Evolutionary conservation across 2,888 invertebrate genomes (phyloP), one percentile per base, ranked within the genome.

Genomic region (Lycaena phlaeas): DNA sequence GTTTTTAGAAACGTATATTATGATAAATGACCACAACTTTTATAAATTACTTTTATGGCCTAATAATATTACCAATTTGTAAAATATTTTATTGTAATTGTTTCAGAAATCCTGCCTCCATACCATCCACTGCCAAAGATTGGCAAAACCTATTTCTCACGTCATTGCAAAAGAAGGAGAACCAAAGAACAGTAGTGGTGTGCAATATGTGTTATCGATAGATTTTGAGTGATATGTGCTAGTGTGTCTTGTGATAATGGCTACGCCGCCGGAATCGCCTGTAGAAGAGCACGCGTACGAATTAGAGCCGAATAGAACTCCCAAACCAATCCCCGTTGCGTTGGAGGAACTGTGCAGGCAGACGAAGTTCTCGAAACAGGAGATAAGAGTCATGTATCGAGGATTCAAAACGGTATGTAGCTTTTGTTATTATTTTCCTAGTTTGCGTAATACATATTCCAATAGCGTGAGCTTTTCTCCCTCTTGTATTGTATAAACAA

Each of bases 361-460:
- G 74, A 97, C 97, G 41, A 97, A 97, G 79, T 98, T 98, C 85
- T 93, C 96, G 37, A 89, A 95, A 61, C 95, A 95, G 71, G 98
- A 98, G 82, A 95, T 98, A 52, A 90, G 97, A 57, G 94, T 97
- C 63, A 97, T 98, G 95, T 98, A 98, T 76, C 87, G 97, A 61
- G 97, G 97, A 53, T 98, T 98, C 77, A 98, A 98, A 85, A 95
- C 95, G 90, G 96, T 95, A 54, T 85, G 87, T 74, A 6, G 15
- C 4, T 10, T 10, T 29, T 25, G 9, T 7, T 22, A 22, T 4
- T 9, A 7, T 3, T 22, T 18, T 5, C 3, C 5, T 18, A 18
- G 18, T 18, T 18, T 18, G 18, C 3, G 5, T 18, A 18, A 18
- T 18, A 18, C 3, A 4, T 18, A n/a, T n/a, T n/a, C n/a, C n/a